Evolutionary conservation across 1,140 invertebrate genomes (phyloP), one percentile per base, ranked within the genome.

Genomic region (Drosophila obscura): DNA sequence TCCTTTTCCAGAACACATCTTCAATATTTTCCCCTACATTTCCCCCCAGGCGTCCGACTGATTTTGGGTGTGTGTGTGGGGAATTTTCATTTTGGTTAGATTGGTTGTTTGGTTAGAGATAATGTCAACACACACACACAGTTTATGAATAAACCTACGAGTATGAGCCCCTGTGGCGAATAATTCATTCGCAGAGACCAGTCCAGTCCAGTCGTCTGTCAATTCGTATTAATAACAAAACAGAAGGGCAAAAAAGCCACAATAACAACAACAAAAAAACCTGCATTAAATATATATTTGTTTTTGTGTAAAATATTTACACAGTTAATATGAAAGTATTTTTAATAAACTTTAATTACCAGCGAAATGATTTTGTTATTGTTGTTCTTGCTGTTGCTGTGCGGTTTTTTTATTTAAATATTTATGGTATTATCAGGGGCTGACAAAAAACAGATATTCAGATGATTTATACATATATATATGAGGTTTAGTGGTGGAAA

Each of bases 161-260:
- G 50, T 13, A 28, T 15, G 50, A 5, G 11, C 11, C 35, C 35
- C 11, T 11, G 35, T 35, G 45, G 45, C 62, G 41, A 22, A 28
- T 49, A 65, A 65, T 41, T 65, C 31, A 49, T 39, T 39, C 22
- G 28, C 8, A 6, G 22, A 41, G 48, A 11, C 16, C 22, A 35
- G 35, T 16, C 15, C 15, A 19, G 35, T 28, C 16, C 11, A 51
- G 45, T 22, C 49, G 45, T 52, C 58, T 82, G 71, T 77, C 74
- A 74, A 56, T 50, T 60, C 41, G 57, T 53, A 83, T 82, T 82
- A 83, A 82, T 82, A 77, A 78, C 58, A 45, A 60, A 73, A 58
- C 46, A 24, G 39, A 35, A 13, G 4, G 31, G 4, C 31, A 35
- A 35, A 9, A 35, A 35, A 35, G 39, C 44, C 45, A 31, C 16